Evolutionary conservation across 2,797 vertebrate genomes (phyloP).

Genomic region (Adrianichthys oophorus): DNA sequence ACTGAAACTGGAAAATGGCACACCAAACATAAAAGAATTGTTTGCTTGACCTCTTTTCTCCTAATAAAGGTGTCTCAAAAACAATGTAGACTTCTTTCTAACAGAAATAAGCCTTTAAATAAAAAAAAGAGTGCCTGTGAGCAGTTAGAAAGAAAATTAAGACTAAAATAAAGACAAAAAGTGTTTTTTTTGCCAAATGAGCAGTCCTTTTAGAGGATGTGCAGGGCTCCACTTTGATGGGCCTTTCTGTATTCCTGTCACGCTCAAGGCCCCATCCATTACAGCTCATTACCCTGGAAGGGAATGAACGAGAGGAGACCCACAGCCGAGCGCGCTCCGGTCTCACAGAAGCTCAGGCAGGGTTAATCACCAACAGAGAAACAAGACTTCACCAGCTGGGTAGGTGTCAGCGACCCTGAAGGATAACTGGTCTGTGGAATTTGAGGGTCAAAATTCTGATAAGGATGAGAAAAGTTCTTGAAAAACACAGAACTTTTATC

Average conservation of each 20-base stretch:
- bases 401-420: slow-evolving; percentile 39
- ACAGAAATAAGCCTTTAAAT: slow-evolving; percentile 12
- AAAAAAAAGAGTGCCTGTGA: slow-evolving; percentile 17
- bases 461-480: background rate
- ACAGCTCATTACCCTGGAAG: slow-evolving; percentile 66
- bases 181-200: slow-evolving; percentile 51
- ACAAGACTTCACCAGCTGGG: slow-evolving; percentile 33
- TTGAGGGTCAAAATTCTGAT: slow-evolving; percentile 2
- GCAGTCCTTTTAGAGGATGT: slow-evolving; percentile 51
- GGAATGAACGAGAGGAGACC: slow-evolving; percentile 59
- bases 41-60: too few species aligned
- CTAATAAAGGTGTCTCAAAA: background rate
- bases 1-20: too few species aligned
- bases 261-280: slow-evolving; percentile 66
- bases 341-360: slow-evolving; percentile 40
- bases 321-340: slow-evolving; percentile 29
- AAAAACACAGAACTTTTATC: background rate
- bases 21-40: too few species aligned
- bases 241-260: slow-evolving; percentile 66
- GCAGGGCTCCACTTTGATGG: slow-evolving; percentile 59
- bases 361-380: slow-evolving; percentile 57
- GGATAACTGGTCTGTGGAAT: slow-evolving; percentile 7
- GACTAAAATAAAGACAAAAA: slow-evolving; percentile 42
- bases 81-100: background rate
- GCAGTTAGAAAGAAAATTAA: background rate